Evolutionary conservation across 2,113 vertebrate genomes (phyloP).

Genomic region (Gobiocypris rarus): DNA sequence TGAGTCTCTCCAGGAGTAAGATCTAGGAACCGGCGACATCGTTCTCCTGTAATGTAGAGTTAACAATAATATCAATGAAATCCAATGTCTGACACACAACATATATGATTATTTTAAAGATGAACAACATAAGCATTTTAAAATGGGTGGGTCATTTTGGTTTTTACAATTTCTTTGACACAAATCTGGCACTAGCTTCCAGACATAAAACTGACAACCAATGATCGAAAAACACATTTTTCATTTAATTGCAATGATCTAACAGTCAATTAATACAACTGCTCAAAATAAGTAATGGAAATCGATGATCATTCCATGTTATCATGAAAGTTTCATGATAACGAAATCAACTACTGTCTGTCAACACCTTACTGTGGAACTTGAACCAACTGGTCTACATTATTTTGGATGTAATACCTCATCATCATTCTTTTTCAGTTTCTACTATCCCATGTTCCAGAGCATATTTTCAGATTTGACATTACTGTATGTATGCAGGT

Average conservation of each 20-base stretch:
- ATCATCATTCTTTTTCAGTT: background rate
- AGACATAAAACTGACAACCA: background rate
- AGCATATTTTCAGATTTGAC: too few relatives aligned
- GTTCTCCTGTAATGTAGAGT: slow-evolving; percentile 73
- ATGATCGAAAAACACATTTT: background rate
- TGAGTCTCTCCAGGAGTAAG: slow-evolving; percentile 80
- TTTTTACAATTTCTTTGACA: background rate
- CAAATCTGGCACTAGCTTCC: background rate
- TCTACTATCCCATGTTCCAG: background rate
- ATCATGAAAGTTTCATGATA: background rate
- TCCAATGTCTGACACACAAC: background rate
- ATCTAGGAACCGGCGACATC: slow-evolving; percentile 83
- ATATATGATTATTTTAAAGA: background rate
- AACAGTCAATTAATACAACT: background rate
- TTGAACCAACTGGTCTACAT: background rate
- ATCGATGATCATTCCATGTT: background rate
- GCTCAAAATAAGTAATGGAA: background rate
- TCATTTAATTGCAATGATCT: background rate
- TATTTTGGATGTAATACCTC: background rate
- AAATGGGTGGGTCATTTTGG: background rate
- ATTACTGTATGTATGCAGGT: too few relatives aligned
- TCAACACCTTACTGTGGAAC: background rate
- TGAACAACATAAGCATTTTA: too few relatives aligned
- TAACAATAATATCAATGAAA: background rate
- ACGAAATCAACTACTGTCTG: background rate